Base-by-base conservation (phyloP, 2,888 invertebrate species). In the Sipha maydis region DNA sequence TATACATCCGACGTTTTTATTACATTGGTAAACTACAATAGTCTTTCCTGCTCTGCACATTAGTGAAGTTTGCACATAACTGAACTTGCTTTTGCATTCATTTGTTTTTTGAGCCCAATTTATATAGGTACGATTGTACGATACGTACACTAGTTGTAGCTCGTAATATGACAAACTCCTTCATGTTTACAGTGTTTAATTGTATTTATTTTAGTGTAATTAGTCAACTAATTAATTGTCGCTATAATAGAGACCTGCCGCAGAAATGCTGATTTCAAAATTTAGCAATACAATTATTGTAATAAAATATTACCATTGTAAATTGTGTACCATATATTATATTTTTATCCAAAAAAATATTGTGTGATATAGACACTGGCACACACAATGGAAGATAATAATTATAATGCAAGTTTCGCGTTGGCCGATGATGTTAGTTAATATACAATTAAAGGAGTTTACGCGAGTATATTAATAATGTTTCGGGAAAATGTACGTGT, bases 41-140 rank as follows among this genome's bases (percentile, higher is more conserved):
- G 83, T 73, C n/a, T 54, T 73, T 56, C 19, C 34, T n/a, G n/a
- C n/a, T 19, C 31, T 69, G n/a, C n/a, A 25, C 3, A 25, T 25
- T 17, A 25, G 41, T 28, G 61, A 82, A 17, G 19, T n/a, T 67
- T 34, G 25, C 7, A 73, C 19, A 73, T 34, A n/a, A 83, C 54
- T 71, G 34, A 83, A 54, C 73, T 83, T 83, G 34, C n/a, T 69
- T 25, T n/a, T 31, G 11, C n/a, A 41, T n/a, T 54, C n/a, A 17
- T n/a, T 73, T n/a, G 71, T 71, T 25, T 21, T 71, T 54, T 28
- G 54, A 31, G n/a, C 73, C 34, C 9, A 9, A 71, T 71, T 56
- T 56, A 4, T 61, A 25, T 61, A 48, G 14, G 61, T 25, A 25
- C 21, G 21, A 61, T 4, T 61, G 21, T 61, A 25, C 61, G 61